These are phyloP conservation scores for Eupithecia subfuscata DNA, from an alignment of 2,888 invertebrate genomes.

Conservation along the genomic window DNA sequence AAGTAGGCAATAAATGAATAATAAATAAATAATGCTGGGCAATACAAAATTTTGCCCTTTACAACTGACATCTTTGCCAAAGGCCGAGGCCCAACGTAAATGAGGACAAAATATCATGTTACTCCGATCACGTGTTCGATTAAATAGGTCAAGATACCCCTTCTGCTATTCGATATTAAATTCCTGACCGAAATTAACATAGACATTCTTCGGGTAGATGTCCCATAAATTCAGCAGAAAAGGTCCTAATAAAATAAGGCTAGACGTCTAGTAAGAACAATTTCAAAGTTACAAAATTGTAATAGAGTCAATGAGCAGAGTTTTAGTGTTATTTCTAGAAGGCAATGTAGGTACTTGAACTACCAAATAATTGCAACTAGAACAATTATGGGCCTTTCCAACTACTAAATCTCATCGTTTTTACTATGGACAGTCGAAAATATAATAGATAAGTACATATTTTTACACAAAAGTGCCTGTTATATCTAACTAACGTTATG, in stretches of 20 bases:
- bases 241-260: neutral
- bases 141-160: conserved; percentile 23
- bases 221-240: neutral
- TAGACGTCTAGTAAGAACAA: neutral
- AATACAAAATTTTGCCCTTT: neutral
- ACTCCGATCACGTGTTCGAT: conserved; percentile 14
- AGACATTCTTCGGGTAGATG: conserved; percentile 2
- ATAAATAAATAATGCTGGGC: no score
- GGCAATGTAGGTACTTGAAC: no score
- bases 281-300: neutral
- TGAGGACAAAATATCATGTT: conserved; percentile 8
- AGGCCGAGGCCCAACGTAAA: neutral
- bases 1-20: neutral
- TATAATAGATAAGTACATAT: no score
- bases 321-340: neutral
- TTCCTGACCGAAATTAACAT: conserved; percentile 14
- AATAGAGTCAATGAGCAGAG: neutral
- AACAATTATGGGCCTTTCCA: no score
- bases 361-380: no score
- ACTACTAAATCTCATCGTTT: no score
- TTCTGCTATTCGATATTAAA: conserved; percentile 16
- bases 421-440: no score
- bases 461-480: no score
- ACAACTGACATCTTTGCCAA: neutral
- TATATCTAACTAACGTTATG: no score